A percentile compares a stretch with the other conserved stretches of the same genome.
Conservation (phyloP, 2,888 invertebrate species). For the Cantharis rufa region DNA sequence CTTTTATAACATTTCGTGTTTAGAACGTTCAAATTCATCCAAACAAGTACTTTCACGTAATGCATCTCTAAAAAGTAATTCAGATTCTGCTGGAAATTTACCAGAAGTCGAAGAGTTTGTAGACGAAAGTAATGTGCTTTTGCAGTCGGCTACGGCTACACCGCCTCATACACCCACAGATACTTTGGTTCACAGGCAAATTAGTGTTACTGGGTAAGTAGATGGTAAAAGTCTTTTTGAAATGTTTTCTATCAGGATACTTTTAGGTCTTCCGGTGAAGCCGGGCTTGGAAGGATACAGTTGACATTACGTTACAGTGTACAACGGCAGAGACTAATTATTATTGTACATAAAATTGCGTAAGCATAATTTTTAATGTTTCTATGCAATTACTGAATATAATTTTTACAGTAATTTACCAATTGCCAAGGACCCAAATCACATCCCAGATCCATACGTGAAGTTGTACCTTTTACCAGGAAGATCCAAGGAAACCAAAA, state of each 20-base stretch:
- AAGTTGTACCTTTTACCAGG: constrained; percentile 86
- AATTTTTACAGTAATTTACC: background rate
- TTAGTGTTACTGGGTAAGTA: constrained; percentile 52
- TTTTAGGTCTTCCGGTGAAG: constrained; percentile 69
- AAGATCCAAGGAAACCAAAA: constrained; percentile 81
- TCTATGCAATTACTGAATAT: background rate
- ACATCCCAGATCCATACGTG: constrained; percentile 88
- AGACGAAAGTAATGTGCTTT: constrained; percentile 42
- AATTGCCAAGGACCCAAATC: constrained; percentile 72
- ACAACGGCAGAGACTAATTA: constrained; percentile 78
- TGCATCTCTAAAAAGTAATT: constrained; percentile 27
- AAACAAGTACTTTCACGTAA: constrained; percentile 18
- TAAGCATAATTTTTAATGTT: constrained; percentile 59
- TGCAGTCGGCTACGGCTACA: constrained; percentile 39
- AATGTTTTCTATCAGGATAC: constrained; percentile 7
- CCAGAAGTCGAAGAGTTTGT: constrained; percentile 47
- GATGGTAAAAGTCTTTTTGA: background rate
- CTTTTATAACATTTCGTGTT: background rate
- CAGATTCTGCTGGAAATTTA: constrained; percentile 22
- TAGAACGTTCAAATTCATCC: constrained; percentile 15
- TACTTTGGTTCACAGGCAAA: constrained; percentile 50
- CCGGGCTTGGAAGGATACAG: constrained; percentile 79
- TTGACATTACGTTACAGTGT: constrained; percentile 84
- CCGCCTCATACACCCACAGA: constrained; percentile 47
- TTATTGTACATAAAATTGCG: constrained; percentile 89